phyloP scores from a whole-genome alignment of 2,113 vertebrate genomes.

The Xenopus tropicalis region DNA sequence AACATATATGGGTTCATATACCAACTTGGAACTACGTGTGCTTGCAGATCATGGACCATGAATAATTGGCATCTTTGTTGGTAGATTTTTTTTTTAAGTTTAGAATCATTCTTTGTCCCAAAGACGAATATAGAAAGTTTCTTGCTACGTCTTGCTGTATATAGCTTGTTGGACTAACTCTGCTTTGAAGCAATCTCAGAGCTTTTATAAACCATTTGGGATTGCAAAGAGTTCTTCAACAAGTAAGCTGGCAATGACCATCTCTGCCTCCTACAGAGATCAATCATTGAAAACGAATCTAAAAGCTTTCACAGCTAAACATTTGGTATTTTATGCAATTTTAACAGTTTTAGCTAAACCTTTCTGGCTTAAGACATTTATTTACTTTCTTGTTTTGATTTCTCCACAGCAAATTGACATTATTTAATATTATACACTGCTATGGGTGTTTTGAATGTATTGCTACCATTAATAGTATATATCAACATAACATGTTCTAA shows the following conservation, averaged over 20 bases:
- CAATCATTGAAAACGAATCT: conserved; percentile 7
- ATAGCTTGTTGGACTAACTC: conserved; percentile 16
- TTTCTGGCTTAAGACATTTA: conserved; percentile 1
- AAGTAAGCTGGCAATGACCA: conserved; percentile 11
- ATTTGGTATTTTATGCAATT: conserved; percentile 20
- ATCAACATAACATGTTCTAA: no score
- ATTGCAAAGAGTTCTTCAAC: background rate
- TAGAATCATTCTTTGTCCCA: conserved; percentile 14
- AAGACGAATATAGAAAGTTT: background rate
- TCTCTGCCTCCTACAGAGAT: background rate
- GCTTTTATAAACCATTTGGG: conserved; percentile 24
- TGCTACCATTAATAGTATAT: no score
- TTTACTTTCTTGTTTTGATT: background rate
- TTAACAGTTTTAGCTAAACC: conserved; percentile 6
- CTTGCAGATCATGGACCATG: no score
- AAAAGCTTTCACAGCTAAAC: conserved; percentile 12
- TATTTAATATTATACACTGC: conserved; percentile 1
- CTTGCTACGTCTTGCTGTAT: background rate
- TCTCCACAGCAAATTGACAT: conserved; percentile 1
- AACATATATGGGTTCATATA: no score
- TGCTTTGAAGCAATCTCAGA: conserved; percentile 1
- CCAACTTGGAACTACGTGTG: no score
- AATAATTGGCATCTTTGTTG: no score
- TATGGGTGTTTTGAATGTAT: no score
- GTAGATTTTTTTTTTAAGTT: no score